Percentiles rank a stretch among this genome's conserved stretches.
phyloP scores from a whole-genome alignment of 2,797 vertebrate genomes.

The Cuniculus paca region DNA sequence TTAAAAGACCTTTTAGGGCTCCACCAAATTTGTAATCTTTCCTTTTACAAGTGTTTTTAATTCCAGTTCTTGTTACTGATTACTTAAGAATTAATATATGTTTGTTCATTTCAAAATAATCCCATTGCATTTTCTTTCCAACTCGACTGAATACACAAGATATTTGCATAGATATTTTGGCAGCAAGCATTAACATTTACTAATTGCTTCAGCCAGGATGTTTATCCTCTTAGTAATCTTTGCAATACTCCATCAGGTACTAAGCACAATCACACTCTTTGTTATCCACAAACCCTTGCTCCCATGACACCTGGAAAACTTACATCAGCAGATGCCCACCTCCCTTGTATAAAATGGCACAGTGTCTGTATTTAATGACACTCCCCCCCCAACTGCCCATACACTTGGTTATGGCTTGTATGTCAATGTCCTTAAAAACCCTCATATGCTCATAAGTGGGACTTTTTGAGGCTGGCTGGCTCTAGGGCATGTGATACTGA shows the following conservation, averaged over 20 bases:
- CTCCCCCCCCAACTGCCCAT: no score
- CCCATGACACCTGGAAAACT: no score
- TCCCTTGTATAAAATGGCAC: background rate
- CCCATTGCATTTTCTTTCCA: background rate
- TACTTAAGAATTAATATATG: background rate
- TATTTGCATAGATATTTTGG: background rate
- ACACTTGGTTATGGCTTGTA: background rate
- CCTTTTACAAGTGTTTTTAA: background rate
- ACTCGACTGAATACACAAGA: background rate
- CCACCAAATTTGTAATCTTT: background rate
- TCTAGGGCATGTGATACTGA: background rate
- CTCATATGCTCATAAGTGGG: background rate
- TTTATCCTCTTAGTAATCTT: background rate
- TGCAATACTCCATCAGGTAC: accelerated
- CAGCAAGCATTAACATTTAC: background rate
- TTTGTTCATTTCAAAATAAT: background rate
- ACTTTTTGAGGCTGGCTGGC: background rate
- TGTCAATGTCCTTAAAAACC: background rate
- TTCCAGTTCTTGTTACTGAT: background rate
- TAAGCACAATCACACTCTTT: background rate
- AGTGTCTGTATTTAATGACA: no score
- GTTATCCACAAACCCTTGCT: background rate
- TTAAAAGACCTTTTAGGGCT: background rate
- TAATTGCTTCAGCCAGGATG: background rate
- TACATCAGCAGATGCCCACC: background rate